phyloP scores from a whole-genome alignment of 2,888 invertebrate species.

The Hydrotaea cyrtoneurina region DNA sequence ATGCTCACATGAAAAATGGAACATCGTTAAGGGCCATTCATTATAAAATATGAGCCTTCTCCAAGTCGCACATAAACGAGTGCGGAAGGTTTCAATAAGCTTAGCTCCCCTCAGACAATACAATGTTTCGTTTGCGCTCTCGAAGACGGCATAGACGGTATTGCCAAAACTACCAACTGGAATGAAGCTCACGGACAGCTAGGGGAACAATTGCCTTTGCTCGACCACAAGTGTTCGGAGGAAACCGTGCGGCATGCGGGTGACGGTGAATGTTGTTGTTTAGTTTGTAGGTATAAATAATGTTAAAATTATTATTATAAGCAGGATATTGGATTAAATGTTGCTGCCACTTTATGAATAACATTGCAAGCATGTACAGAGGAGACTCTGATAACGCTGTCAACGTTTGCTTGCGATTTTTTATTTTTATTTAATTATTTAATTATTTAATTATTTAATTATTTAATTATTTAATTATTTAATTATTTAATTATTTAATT shows the following conservation, averaged over 20 bases:
- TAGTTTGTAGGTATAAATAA: constrained; percentile 25
- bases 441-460: no score
- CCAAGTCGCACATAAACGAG: constrained; percentile 25
- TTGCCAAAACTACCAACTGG: background rate
- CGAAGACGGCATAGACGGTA: constrained; percentile 26
- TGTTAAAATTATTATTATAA: constrained; percentile 75
- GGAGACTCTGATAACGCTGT: background rate
- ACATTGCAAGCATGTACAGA: constrained; percentile 19
- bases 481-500: no score
- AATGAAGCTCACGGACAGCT: background rate
- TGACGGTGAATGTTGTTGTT: background rate
- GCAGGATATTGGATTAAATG: constrained; percentile 79
- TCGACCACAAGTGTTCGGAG: background rate
- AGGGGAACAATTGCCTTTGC: background rate
- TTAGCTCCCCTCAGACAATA: constrained; percentile 61
- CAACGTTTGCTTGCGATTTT: background rate
- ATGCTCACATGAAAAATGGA: constrained; percentile 80
- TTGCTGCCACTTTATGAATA: constrained; percentile 52
- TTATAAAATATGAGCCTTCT: constrained; percentile 77
- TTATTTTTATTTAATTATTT: no score
- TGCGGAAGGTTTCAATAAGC: constrained; percentile 72
- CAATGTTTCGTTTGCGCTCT: constrained; percentile 60
- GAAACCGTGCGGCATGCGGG: constrained; percentile 45
- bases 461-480: no score
- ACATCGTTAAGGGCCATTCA: constrained; percentile 81